Evolutionary conservation across 2,797 vertebrate genomes (phyloP), one percentile per base, ranked within the genome.

Genomic region (Molossus molossus): DNA sequence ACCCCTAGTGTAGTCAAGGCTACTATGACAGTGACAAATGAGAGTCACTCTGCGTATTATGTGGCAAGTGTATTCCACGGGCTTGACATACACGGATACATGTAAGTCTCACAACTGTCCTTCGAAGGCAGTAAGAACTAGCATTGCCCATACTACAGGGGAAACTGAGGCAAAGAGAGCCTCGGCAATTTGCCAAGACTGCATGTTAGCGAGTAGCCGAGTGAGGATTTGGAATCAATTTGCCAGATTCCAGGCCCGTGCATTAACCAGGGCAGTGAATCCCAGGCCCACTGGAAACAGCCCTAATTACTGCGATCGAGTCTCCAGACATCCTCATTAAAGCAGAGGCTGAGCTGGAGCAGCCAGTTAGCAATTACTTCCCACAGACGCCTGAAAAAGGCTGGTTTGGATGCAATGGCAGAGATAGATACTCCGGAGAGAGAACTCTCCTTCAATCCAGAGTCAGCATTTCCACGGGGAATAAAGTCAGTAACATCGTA

Each of bases 321-420:
- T 76, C 73, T 96, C 81, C 55, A 81, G 80, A 89, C 60, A 55
- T 33, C 33, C 57, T 87, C 23, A 9, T 37, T 55, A 84, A 29
- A 37, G 62, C 40, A 0, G 13, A 76, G 55, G 81, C 72, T 84
- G 77, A 94, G 29, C 50, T 91, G 45, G 21, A 45, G 83, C 21
- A 27, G 45, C 58, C 25, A 25, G 67, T 62, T 80, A 73, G 62
- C 80, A 67, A 57, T 17, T 13, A 67, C 45, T 70, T 92, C 18
- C 27, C 33, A n/a, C 67, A 37, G 58, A 73, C 33, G 80, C 73
- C 60, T 20, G 53, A 81, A 82, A 64, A 45, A 76, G 33, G 27
- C 11, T 55, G 45, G 55, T 48, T 91, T 60, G n/a, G 92, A 73
- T 20, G n/a, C 48, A 40, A 67, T 9, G 76, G 29, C 8, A 7